Percentiles rank a stretch among this genome's conserved stretches.
phyloP scores from a whole-genome alignment of 2,797 vertebrate genomes.

The Enteromius afrohamiltoni region DNA sequence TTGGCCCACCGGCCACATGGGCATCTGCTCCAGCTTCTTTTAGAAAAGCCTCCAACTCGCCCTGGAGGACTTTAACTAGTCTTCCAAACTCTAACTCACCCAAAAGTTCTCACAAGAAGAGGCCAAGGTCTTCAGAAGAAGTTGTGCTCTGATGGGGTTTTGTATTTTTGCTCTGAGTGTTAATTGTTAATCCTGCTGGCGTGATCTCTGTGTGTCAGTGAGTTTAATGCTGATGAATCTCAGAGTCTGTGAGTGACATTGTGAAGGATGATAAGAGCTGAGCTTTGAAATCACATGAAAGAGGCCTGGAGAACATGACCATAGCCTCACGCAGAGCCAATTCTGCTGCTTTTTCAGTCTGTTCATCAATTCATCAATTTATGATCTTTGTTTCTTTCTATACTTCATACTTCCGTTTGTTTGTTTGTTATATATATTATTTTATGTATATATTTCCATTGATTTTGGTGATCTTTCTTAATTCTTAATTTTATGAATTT shows the following conservation, averaged over 20 bases:
- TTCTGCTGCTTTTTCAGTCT: not conserved
- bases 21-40: conserved; percentile 47
- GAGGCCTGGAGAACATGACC: not conserved
- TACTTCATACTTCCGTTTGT: too few relatives aligned
- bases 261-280: conserved; percentile 34
- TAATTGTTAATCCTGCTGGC: conserved; percentile 31
- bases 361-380: fast-evolving
- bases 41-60: conserved; percentile 37
- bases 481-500: not conserved
- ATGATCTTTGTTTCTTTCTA: not conserved
- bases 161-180: not conserved
- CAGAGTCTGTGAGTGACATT: not conserved
- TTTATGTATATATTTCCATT: too few relatives aligned
- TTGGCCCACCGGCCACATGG: conserved; percentile 44
- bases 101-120: conserved; percentile 48
- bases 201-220: not conserved
- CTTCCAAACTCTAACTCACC: conserved; percentile 48
- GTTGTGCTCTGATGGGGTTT: conserved; percentile 22
- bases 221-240: conserved; percentile 19
- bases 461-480: not conserved
- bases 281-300: conserved; percentile 53
- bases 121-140: conserved; percentile 2
- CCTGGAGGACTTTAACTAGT: conserved; percentile 51
- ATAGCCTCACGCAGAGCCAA: not conserved
- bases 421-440: too few relatives aligned